phyloP scores from a whole-genome alignment of 2,113 vertebrate species.

The Nyctereutes procyonoides region DNA sequence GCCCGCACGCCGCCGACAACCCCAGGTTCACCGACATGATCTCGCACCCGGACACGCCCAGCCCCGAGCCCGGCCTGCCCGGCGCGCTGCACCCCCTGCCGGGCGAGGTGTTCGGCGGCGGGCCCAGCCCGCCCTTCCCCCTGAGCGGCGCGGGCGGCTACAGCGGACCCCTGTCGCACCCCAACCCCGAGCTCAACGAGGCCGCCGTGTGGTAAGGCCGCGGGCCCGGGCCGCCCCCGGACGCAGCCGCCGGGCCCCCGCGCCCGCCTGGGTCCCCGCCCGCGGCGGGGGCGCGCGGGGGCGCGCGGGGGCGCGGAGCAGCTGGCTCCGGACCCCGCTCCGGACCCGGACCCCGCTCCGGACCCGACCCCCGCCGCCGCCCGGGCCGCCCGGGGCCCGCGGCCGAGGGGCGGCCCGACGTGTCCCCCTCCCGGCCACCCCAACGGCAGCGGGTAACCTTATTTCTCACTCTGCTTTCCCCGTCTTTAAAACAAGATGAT shows the following conservation, averaged over 20 bases:
- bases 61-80: slow-evolving; percentile 95
- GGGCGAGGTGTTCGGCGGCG: slow-evolving; percentile 95
- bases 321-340: background rate
- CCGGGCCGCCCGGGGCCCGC: background rate
- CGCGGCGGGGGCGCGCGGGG: background rate
- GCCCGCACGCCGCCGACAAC: slow-evolving; percentile 95
- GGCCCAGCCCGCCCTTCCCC: slow-evolving; percentile 97
- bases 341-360: too few species aligned
- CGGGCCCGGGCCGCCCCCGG: background rate
- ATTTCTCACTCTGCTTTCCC: slow-evolving; percentile 55
- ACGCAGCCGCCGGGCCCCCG: background rate
- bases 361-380: background rate
- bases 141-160: slow-evolving; percentile 96
- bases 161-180: slow-evolving; percentile 94
- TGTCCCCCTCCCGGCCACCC: slow-evolving; percentile 51
- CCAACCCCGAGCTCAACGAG: slow-evolving; percentile 96
- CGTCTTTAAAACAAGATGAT: background rate
- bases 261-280: slow-evolving; percentile 10
- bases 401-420: too few species aligned
- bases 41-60: slow-evolving; percentile 96
- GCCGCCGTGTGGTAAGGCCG: slow-evolving; percentile 93
- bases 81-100: slow-evolving; percentile 94
- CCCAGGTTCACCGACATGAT: slow-evolving; percentile 99
- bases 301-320: background rate
- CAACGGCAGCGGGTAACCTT: slow-evolving; percentile 77